A percentile compares a stretch with the other conserved stretches of the same genome.
Evolutionary conservation across 1,140 invertebrate species (phyloP).

Genomic region (Dryas iulia): DNA sequence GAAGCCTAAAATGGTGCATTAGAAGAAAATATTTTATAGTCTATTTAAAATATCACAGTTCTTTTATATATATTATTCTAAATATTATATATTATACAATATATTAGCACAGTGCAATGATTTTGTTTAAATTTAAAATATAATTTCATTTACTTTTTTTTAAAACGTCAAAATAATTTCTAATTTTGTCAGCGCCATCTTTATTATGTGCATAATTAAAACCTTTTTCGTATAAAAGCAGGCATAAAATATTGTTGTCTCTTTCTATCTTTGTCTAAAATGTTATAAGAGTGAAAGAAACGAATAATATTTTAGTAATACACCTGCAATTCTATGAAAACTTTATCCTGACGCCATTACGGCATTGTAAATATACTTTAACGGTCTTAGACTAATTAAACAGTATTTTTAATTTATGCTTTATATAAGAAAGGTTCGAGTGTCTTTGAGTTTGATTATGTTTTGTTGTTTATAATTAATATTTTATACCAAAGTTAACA

Average conservation of each 20-base stretch:
- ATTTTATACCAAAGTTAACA: conserved; percentile 80
- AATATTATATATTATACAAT: background rate
- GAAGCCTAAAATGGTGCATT: conserved; percentile 66
- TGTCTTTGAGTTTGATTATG: conserved; percentile 73
- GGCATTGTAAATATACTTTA: conserved; percentile 67
- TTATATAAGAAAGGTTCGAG: conserved; percentile 69
- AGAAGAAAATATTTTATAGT: conserved; percentile 48
- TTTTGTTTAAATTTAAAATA: conserved; percentile 27
- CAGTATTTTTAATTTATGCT: conserved; percentile 79
- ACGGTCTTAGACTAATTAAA: conserved; percentile 71
- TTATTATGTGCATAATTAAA: background rate
- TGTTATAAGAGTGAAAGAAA: background rate
- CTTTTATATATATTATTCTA: background rate
- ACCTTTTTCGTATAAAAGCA: background rate
- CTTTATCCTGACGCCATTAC: background rate
- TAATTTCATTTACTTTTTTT: conserved; percentile 10
- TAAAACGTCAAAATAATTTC: background rate
- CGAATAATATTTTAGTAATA: background rate
- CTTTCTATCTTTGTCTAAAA: background rate
- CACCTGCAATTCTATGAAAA: background rate
- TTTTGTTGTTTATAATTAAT: conserved; percentile 77
- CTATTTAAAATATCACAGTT: conserved; percentile 9
- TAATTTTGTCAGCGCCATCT: background rate
- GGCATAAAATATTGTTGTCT: background rate
- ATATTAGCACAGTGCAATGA: conserved; percentile 51